These are phyloP conservation scores for Sweltsa coloradensis DNA, from an alignment of 1,140 invertebrate species.

Conservation along the genomic window DNA sequence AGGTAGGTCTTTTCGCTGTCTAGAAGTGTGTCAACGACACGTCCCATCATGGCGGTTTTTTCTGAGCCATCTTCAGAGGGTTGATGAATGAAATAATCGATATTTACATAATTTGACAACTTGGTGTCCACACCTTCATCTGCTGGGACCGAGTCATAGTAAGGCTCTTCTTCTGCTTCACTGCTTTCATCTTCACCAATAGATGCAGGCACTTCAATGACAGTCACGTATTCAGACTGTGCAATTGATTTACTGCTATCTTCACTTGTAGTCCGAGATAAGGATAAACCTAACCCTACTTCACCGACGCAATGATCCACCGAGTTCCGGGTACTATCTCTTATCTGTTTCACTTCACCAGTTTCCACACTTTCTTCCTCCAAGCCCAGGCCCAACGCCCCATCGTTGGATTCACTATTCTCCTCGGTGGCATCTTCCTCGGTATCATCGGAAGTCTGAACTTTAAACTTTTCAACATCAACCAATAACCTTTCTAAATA, in stretches of 20 bases:
- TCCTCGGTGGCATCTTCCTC: conserved; percentile 16
- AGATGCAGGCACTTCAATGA: conserved; percentile 56
- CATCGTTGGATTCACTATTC: no score
- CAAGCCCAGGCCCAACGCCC: conserved; percentile 6
- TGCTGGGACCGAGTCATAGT: conserved; percentile 69
- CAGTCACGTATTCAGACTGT: conserved; percentile 67
- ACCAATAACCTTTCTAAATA: conserved; percentile 70
- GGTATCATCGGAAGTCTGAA: conserved; percentile 15
- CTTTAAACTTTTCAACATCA: conserved; percentile 66
- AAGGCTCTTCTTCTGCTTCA: conserved; percentile 46
- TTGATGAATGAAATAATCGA: conserved; percentile 80
- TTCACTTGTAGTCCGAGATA: conserved; percentile 1
- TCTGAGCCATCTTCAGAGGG: no score
- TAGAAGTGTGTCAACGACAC: conserved; percentile 77
- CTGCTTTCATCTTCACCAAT: conserved; percentile 32
- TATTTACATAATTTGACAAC: conserved; percentile 78
- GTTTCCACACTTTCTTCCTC: conserved; percentile 28
- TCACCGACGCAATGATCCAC: conserved; percentile 43
- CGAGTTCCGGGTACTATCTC: no score
- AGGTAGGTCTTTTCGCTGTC: conserved; percentile 85
- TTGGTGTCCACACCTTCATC: conserved; percentile 69
- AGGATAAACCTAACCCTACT: no score
- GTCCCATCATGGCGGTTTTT: conserved; percentile 62
- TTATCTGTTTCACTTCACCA: conserved; percentile 32
- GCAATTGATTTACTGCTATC: not conserved